Conservation (phyloP, 2,888 invertebrate genomes). For the Ypsolopha scabrella region DNA sequence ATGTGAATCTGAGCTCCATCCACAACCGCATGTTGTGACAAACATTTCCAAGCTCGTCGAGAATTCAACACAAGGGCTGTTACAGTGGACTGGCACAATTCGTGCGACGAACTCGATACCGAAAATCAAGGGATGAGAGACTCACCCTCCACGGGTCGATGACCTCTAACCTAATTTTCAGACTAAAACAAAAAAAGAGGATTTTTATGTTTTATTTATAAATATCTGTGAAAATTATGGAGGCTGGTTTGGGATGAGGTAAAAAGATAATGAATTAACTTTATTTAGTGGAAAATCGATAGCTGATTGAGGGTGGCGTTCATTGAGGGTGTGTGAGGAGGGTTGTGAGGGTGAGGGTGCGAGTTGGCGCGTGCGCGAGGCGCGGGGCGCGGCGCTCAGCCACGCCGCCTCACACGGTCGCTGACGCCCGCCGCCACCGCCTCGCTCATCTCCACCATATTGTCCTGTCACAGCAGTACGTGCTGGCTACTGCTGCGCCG, state of each 20-base stretch:
- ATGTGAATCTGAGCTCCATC: too few species aligned
- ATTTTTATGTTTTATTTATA: background rate
- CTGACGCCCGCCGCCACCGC: constrained; percentile 47
- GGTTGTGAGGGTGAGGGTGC: constrained; percentile 21
- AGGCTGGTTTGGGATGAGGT: background rate
- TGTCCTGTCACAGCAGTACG: constrained; percentile 99
- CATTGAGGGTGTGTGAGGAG: constrained; percentile 49
- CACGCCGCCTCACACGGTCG: constrained; percentile 67
- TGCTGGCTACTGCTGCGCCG: constrained; percentile 88
- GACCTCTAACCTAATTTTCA: constrained; percentile 22
- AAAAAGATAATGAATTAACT: constrained; percentile 28
- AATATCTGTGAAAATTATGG: background rate
- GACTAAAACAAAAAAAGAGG: constrained; percentile 5
- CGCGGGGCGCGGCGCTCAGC: constrained; percentile 44
- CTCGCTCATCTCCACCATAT: constrained; percentile 81
- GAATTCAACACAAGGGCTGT: constrained; percentile 5
- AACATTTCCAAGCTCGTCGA: too few species aligned
- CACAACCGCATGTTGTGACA: too few species aligned
- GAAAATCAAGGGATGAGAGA: constrained; percentile 7
- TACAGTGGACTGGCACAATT: constrained; percentile 9
- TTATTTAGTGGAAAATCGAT: constrained; percentile 53
- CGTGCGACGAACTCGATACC: constrained; percentile 6
- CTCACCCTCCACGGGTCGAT: constrained; percentile 16
- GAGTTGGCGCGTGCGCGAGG: constrained; percentile 51
- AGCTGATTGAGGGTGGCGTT: constrained; percentile 57